Base-by-base conservation (phyloP, 2,113 vertebrate genomes). In the Perca fluviatilis region DNA sequence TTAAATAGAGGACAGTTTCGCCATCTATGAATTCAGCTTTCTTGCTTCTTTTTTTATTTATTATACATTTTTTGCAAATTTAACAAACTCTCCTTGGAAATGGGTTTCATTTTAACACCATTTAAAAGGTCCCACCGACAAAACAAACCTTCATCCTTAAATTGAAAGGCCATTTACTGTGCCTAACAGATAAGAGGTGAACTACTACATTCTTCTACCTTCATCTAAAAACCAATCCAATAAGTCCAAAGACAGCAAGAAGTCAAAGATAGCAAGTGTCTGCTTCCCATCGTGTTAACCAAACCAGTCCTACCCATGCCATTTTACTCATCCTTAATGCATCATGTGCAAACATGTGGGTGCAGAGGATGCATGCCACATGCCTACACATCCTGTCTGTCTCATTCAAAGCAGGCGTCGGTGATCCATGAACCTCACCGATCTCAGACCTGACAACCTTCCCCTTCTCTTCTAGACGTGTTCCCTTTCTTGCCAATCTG, bases 361-460 rank as follows among this genome's bases (percentile, higher is more conserved):
- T 25, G n/a, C 60, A 51, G 25, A 50, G 14, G 58, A 50, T 61
- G 27, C 12, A 61, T 63, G 40, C 21, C 27, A 18, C 70, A 49
- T 61, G 58, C 27, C 57, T 74, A 62, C 46, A 51, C 10, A 74
- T 62, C 43, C 13, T 33, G 47, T 40, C 47, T 15, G n/a, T 51
- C 30, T 53, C 40, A 43, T 54, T 65, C 67, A 47, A 43, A 69
- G 62, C 23, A 6, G 77, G 67, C 33, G 23, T 47, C 47, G 11
- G 12, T n/a, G 43, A 67, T n/a, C 62, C 36, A n/a, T 36, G 50
- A 51, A 57, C 36, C 19, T 16, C 21, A 53, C 19, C 19, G 33
- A 68, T 61, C 43, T 68, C 76, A 62, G 30, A 69, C 13, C 30
- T 43, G 30, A 54, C n/a, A 62, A 43, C 49, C 18, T 51, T 33